phyloP scores from a whole-genome alignment of 2,113 vertebrate genomes.

The Pseudois nayaur region DNA sequence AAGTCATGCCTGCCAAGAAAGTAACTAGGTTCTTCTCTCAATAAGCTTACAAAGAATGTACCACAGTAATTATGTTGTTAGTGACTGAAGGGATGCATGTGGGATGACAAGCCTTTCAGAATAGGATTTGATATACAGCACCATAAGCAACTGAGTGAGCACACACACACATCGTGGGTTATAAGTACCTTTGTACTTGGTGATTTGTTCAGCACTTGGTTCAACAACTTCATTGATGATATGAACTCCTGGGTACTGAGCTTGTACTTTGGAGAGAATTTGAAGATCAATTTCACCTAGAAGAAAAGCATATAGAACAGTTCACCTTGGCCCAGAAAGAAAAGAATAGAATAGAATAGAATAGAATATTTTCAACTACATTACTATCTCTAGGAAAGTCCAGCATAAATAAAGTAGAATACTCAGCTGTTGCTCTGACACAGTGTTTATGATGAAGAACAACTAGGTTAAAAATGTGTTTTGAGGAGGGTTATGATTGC shows the following conservation, averaged over 20 bases:
- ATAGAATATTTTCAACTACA: background rate
- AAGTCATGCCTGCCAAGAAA: background rate
- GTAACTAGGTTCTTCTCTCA: conserved; percentile 10
- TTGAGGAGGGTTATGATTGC: background rate
- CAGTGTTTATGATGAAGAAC: background rate
- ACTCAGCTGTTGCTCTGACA: background rate
- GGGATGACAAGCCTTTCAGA: background rate
- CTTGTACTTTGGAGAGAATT: conserved; percentile 84
- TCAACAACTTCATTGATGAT: conserved; percentile 88
- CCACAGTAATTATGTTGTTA: background rate
- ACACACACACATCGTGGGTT: background rate
- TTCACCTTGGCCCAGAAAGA: background rate
- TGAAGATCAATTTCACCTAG: conserved; percentile 89
- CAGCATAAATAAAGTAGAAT: background rate
- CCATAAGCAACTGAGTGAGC: accelerated
- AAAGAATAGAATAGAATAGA: background rate
- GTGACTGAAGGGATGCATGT: background rate
- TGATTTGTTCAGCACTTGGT: conserved; percentile 83
- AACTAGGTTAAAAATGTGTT: background rate
- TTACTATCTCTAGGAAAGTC: conserved; percentile 7
- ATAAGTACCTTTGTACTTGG: conserved; percentile 88
- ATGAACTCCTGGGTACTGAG: conserved; percentile 76
- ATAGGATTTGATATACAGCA: background rate
- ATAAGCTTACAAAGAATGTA: background rate
- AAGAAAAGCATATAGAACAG: conserved; percentile 5